A percentile compares a stretch with the other conserved stretches of the same genome.
Evolutionary conservation across 2,113 vertebrate species (phyloP).

Genomic region (Gadus macrocephalus): DNA sequence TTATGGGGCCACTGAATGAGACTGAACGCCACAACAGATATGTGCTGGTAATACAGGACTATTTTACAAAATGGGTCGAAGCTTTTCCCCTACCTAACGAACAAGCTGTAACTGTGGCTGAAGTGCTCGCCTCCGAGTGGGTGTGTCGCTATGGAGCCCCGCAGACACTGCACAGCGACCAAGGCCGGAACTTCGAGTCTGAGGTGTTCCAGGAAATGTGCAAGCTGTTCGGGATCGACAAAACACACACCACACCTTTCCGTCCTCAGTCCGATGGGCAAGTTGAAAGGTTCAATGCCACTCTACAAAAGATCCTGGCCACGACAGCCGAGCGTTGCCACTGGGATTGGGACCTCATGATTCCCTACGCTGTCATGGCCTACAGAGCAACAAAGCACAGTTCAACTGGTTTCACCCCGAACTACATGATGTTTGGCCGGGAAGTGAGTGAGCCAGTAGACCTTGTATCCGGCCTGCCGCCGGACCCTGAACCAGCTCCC

Average conservation of each 20-base stretch:
- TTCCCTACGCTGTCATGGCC: too few relatives aligned
- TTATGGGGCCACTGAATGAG: conserved; percentile 32
- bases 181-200: conserved; percentile 13
- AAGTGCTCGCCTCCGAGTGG: conserved; percentile 23
- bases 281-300: too few relatives aligned
- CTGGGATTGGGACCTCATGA: too few relatives aligned
- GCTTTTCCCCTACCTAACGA: conserved; percentile 8
- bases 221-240: conserved; percentile 13
- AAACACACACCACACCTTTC: background rate
- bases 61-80: conserved; percentile 37
- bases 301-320: too few relatives aligned
- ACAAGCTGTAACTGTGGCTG: conserved; percentile 12
- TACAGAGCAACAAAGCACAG: conserved; percentile 15
- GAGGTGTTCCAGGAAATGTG: conserved; percentile 29
- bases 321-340: too few relatives aligned
- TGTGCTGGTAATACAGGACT: conserved; percentile 16
- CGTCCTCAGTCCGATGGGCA: too few relatives aligned
- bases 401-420: conserved; percentile 16
- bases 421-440: conserved; percentile 20
- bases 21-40: background rate
- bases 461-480: background rate
- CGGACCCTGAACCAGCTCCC: too few relatives aligned
- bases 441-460: conserved; percentile 26
- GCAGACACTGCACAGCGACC: too few relatives aligned
- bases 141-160: conserved; percentile 22